Evolutionary conservation across 2,113 vertebrate species (phyloP).

Genomic region (Zosterops japonicus): DNA sequence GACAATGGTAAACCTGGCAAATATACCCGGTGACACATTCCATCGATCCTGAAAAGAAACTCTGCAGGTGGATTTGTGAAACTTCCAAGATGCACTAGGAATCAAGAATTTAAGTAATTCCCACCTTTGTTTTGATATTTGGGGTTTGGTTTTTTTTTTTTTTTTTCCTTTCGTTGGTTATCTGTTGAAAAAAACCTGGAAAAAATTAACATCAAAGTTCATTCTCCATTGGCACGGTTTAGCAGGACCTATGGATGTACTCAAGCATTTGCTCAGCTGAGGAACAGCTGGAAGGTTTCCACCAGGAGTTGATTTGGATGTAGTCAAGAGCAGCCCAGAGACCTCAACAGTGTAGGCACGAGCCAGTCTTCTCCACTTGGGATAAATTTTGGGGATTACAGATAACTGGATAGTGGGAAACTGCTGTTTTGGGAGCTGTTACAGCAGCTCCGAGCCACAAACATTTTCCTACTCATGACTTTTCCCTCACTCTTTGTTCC

Average conservation of each 20-base stretch:
- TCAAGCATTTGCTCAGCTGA: neutral
- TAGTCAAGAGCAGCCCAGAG: neutral
- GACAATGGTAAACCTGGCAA: neutral
- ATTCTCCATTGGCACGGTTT: rapidly evolving
- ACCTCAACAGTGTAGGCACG: neutral
- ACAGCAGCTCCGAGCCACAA: neutral
- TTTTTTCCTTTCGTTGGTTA: neutral
- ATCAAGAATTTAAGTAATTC: neutral
- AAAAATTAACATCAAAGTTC: neutral
- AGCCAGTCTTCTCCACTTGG: neutral
- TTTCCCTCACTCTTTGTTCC: neutral
- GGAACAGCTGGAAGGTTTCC: neutral
- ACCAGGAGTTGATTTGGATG: neutral
- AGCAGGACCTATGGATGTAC: neutral
- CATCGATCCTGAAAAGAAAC: neutral
- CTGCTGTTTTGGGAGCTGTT: neutral
- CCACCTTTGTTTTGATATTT: neutral
- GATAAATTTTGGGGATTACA: neutral
- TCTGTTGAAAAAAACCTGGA: neutral
- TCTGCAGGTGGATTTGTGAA: neutral
- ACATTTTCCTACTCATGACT: neutral
- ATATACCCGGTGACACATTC: neutral
- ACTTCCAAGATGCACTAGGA: neutral
- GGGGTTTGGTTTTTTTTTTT: no score
- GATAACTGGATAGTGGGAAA: neutral